phyloP scores from a whole-genome alignment of 2,797 vertebrate species.

The Paramormyrops hopkinsi region DNA sequence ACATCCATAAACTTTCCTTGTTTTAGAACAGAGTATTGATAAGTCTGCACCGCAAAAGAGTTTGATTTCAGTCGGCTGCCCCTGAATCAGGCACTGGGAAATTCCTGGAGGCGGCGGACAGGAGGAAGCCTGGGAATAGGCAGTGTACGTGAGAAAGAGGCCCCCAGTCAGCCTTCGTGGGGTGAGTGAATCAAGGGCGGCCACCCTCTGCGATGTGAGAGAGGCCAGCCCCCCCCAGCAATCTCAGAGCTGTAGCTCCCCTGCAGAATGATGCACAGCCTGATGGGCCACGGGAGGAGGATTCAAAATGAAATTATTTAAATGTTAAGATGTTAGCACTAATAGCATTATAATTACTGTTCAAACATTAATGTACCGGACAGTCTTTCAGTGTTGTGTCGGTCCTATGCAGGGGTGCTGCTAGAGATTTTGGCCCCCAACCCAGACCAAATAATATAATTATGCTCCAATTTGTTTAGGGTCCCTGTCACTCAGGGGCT shows the following conservation, averaged over 20 bases:
- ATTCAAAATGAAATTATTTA: background rate
- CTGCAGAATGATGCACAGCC: background rate
- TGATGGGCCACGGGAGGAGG: background rate
- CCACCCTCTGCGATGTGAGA: background rate
- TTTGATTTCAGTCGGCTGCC: background rate
- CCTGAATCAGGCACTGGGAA: background rate
- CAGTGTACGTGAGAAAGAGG: background rate
- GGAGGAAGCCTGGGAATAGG: background rate
- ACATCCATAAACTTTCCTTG: background rate
- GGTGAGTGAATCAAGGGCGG: background rate
- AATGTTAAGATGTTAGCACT: background rate
- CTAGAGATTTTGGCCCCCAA: background rate
- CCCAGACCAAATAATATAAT: background rate
- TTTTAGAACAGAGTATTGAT: background rate
- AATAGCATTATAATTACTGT: background rate
- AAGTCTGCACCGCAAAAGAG: background rate
- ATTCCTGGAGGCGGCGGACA: background rate
- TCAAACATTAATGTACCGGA: background rate
- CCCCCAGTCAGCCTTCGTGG: background rate
- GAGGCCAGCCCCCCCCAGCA: background rate
- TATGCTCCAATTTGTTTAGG: background rate
- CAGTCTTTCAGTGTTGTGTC: background rate
- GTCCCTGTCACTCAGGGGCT: background rate
- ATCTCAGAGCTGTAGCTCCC: background rate
- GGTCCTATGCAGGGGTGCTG: background rate